These are phyloP conservation scores for Sapayoa aenigma DNA, from an alignment of 2,113 vertebrate genomes.

Conservation along the genomic window DNA sequence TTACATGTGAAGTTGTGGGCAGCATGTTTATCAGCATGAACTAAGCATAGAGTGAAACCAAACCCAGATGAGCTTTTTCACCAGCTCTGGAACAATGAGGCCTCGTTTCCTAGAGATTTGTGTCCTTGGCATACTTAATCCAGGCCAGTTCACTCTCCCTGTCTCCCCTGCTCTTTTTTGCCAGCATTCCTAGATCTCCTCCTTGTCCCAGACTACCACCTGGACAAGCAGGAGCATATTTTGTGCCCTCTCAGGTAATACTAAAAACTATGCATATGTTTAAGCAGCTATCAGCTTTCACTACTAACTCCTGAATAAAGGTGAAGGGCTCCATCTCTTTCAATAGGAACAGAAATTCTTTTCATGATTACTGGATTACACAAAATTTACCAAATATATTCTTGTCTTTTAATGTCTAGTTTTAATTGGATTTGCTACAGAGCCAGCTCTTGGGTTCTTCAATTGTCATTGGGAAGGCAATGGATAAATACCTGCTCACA, in stretches of 20 bases:
- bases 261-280: not conserved
- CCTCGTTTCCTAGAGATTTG: not conserved
- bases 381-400: not conserved
- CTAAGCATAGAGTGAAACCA: not conserved
- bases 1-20: not conserved
- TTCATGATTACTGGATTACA: not conserved
- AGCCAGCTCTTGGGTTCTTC: not conserved
- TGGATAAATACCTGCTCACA: not conserved
- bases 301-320: not conserved
- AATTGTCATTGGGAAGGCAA: not conserved
- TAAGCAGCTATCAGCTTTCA: not conserved
- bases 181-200: not conserved
- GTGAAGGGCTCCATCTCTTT: not conserved
- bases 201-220: not conserved
- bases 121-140: not conserved
- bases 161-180: not conserved
- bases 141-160: not conserved
- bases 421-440: not conserved
- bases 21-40: not conserved
- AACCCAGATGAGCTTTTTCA: not conserved
- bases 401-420: not conserved
- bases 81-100: not conserved
- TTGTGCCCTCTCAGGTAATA: not conserved
- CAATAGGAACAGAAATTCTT: not conserved
- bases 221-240: not conserved